These are phyloP conservation scores for Drosophila bifasciata DNA, from an alignment of 1,140 invertebrate species.

Conservation along the genomic window DNA sequence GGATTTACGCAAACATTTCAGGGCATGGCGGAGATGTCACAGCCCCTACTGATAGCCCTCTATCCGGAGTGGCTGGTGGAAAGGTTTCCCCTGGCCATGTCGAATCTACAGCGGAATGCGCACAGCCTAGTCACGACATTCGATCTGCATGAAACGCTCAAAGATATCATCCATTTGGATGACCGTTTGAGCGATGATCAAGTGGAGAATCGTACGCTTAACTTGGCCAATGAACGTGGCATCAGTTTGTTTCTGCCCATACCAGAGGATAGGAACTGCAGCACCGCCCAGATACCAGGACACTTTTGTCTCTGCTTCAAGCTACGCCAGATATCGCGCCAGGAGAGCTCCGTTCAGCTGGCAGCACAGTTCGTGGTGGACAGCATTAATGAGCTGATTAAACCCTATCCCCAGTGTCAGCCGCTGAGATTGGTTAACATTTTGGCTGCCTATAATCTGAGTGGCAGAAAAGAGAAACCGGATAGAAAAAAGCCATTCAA, in stretches of 20 bases:
- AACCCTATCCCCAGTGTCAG: constrained; percentile 18
- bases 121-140: constrained; percentile 91
- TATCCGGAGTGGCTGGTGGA: constrained; percentile 14
- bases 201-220: constrained; percentile 43
- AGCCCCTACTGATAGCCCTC: constrained; percentile 19
- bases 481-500: too few species aligned
- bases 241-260: constrained; percentile 91
- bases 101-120: constrained; percentile 89
- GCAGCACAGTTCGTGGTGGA: constrained; percentile 35
- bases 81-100: constrained; percentile 54
- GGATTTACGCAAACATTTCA: neutral
- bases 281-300: constrained; percentile 84
- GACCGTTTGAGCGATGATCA: constrained; percentile 52
- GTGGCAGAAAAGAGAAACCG: too few species aligned
- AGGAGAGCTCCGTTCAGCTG: neutral
- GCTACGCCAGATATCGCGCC: neutral
- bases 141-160: constrained; percentile 89
- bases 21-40: constrained; percentile 18
- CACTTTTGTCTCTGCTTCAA: constrained; percentile 43
- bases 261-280: constrained; percentile 89
- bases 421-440: constrained; percentile 3
- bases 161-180: constrained; percentile 86
- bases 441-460: constrained; percentile 85
- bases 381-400: constrained; percentile 34
- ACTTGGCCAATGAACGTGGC: constrained; percentile 83